These are phyloP conservation scores for Drosophila kohkoa DNA, from an alignment of 1,140 invertebrate species.

Conservation along the genomic window DNA sequence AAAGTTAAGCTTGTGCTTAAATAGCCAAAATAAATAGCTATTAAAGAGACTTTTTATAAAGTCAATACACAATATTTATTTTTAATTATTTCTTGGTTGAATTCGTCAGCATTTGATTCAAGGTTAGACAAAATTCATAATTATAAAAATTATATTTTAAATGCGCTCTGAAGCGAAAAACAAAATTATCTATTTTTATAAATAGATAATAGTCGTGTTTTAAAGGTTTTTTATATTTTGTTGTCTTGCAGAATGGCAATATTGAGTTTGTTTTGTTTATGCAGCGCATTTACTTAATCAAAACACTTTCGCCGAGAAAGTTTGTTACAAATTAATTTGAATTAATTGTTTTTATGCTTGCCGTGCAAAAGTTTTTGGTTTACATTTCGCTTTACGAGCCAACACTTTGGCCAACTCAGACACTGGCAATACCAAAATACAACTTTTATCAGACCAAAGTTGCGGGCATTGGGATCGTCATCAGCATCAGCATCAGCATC, in stretches of 20 bases:
- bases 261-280: conserved; percentile 41
- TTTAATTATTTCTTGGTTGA: too few species aligned
- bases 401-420: conserved; percentile 33
- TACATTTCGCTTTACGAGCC: conserved; percentile 61
- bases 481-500: neutral
- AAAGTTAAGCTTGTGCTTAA: too few species aligned
- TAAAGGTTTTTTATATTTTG: too few species aligned
- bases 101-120: too few species aligned
- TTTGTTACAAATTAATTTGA: conserved; percentile 76
- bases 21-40: too few species aligned
- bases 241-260: neutral
- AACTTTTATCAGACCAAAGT: conserved; percentile 4
- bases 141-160: too few species aligned
- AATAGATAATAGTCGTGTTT: too few species aligned
- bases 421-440: conserved; percentile 6
- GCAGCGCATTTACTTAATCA: conserved; percentile 47
- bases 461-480: conserved; percentile 1
- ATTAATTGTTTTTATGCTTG: conserved; percentile 74
- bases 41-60: too few species aligned
- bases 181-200: too few species aligned
- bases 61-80: too few species aligned
- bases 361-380: conserved; percentile 62
- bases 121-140: too few species aligned
- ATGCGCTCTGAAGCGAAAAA: too few species aligned
- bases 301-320: conserved; percentile 40